These are phyloP conservation scores for Ptychobarbus kaznakovi DNA, from an alignment of 2,797 vertebrate species.

Conservation along the genomic window DNA sequence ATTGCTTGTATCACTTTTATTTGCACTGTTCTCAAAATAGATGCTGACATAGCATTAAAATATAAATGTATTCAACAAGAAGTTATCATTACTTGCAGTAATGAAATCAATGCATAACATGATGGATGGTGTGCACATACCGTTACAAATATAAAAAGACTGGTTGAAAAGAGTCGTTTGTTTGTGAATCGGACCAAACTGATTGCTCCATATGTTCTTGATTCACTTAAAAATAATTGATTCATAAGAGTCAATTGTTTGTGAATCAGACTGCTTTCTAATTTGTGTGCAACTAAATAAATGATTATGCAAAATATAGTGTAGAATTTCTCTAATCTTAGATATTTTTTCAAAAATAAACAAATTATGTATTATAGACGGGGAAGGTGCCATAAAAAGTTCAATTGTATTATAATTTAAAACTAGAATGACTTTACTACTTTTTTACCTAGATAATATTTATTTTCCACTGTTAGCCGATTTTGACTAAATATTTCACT, in stretches of 20 bases:
- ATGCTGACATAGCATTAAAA: neutral
- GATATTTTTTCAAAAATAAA: neutral
- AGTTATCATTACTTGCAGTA: neutral
- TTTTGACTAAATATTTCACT: neutral
- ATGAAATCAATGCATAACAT: neutral
- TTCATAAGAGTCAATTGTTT: neutral
- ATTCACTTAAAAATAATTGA: neutral
- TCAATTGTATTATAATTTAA: constrained; percentile 65
- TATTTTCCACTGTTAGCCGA: neutral
- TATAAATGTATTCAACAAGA: neutral
- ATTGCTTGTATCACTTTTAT: neutral
- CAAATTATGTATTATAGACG: neutral
- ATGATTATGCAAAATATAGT: neutral
- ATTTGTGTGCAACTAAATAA: neutral
- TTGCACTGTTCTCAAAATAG: neutral
- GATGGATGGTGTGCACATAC: neutral
- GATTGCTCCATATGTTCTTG: neutral
- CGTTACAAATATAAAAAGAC: neutral
- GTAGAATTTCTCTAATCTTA: neutral
- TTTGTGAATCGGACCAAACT: neutral
- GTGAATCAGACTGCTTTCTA: neutral
- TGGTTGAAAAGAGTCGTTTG: neutral
- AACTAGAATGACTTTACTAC: neutral
- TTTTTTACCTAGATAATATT: neutral
- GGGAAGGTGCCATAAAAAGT: neutral